Evolutionary conservation across 1,140 invertebrate genomes (phyloP), one percentile per base, ranked within the genome.

Genomic region (Drosophila athabasca): DNA sequence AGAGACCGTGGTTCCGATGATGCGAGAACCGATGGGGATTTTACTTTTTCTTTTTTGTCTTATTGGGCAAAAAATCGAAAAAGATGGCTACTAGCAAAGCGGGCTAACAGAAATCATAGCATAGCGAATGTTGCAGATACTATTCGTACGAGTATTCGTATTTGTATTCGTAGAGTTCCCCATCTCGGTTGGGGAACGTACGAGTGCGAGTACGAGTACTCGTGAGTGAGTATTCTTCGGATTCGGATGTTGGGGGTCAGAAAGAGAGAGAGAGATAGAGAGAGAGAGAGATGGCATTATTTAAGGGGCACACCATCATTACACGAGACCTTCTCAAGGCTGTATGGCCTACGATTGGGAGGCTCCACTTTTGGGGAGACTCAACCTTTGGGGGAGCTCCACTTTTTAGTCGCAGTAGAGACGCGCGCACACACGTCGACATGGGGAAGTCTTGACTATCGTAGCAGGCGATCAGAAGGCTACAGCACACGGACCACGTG

Each of bases 401-500:
- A 62, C 55, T 26, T 69, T 79, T 84, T 79, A 83, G 72, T 80
- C 76, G 58, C 51, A 66, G 76, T 53, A 44, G 49, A 46, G 65
- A 49, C 69, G 69, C 74, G 70, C 68, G 84, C 71, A 88, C 83
- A 90, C 79, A 87, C 88, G 82, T 50, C 80, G 83, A 90, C 88
- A 90, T 90, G 88, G 88, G 88, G 88, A 90, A 90, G 88, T 90
- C 88, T 88, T 79, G 79, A 84, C 88, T 88, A 81, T 70, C 59
- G 54, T 69, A 90, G 58, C 75, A 88, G 88, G 88, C 77, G 70
- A 51, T 45, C 88, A 89, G 84, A 72, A 79, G 22, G 51, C 51
- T 9, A 6, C 39, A 26, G 19, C n/a, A 66, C 49, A 59, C 48
- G 59, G 49, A 45, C 11, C 39, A 62, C 19, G 35, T 39, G 35